A percentile compares a stretch with the other conserved stretches of the same genome.
phyloP scores from a whole-genome alignment of 2,888 invertebrate genomes.

The Melinaea marsaeus region DNA sequence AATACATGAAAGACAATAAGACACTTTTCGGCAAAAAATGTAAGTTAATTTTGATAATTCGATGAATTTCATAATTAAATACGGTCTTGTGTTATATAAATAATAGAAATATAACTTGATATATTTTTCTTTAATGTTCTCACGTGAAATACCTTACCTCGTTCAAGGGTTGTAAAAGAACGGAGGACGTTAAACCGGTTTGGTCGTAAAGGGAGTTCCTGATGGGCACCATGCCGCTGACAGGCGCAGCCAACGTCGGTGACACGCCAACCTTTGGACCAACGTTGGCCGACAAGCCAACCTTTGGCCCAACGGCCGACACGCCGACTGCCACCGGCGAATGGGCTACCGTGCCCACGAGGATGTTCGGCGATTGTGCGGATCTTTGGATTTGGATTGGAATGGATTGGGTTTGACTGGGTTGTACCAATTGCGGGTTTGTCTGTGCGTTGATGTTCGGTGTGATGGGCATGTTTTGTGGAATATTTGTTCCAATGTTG shows the following conservation, averaged over 20 bases:
- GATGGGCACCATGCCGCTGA: constrained; percentile 66
- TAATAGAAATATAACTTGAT: too few species aligned
- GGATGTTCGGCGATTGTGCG: constrained; percentile 38
- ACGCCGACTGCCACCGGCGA: constrained; percentile 42
- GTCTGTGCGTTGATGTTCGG: constrained; percentile 14
- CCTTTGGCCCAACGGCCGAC: constrained; percentile 44
- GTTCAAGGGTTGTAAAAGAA: constrained; percentile 66
- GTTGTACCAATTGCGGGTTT: constrained; percentile 1
- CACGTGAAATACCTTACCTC: constrained; percentile 48
- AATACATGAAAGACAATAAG: not conserved
- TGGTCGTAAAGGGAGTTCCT: constrained; percentile 66
- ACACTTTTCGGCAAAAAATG: too few species aligned
- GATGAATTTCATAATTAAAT: too few species aligned
- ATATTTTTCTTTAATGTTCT: not conserved
- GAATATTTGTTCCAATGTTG: constrained; percentile 17
- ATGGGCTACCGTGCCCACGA: constrained; percentile 34
- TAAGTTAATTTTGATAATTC: too few species aligned
- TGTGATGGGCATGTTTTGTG: constrained; percentile 1
- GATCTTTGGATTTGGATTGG: constrained; percentile 35
- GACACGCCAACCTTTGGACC: constrained; percentile 11
- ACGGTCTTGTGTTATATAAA: too few species aligned
- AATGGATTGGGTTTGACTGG: constrained; percentile 13
- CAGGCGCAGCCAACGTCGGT: constrained; percentile 23
- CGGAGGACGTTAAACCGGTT: constrained; percentile 61
- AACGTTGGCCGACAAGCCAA: constrained; percentile 24